Evolutionary conservation across 2,797 vertebrate genomes (phyloP).

Genomic region (Ctenopoma multispine): DNA sequence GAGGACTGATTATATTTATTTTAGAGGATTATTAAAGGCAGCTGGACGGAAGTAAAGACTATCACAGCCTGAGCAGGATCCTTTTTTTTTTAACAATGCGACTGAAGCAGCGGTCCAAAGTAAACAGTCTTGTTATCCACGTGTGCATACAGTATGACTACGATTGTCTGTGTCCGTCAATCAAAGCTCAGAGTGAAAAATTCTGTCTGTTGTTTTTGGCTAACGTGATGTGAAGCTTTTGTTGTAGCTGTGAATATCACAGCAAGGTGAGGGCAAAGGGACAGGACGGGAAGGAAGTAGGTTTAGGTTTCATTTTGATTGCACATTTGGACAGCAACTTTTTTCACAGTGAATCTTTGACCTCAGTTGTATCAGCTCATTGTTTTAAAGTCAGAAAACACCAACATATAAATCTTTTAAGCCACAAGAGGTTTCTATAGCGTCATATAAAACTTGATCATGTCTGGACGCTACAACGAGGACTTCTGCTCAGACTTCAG

Average conservation of each 20-base stretch:
- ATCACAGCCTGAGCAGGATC: conserved; percentile 45
- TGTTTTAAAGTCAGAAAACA: background rate
- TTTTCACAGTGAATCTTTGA: conserved; percentile 2
- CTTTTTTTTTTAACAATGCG: conserved; percentile 41
- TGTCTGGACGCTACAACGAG: background rate
- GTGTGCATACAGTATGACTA: background rate
- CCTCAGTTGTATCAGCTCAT: background rate
- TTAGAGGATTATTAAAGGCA: conserved; percentile 65
- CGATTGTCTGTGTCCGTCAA: conserved; percentile 9
- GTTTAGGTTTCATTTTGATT: conserved; percentile 83
- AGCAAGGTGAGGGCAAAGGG: conserved; percentile 75
- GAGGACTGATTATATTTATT: conserved; percentile 63
- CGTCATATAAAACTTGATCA: conserved; percentile 1
- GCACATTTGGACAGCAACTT: conserved; percentile 49
- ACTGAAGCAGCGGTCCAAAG: conserved; percentile 27
- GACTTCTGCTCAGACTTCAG: too few relatives aligned
- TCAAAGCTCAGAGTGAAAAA: background rate
- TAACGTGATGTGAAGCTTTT: conserved; percentile 21
- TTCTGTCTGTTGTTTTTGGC: conserved; percentile 30
- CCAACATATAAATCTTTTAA: background rate
- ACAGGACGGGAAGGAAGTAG: conserved; percentile 23
- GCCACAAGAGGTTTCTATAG: background rate
- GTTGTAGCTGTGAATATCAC: conserved; percentile 64
- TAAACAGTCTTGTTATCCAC: conserved; percentile 13
- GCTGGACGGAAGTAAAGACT: conserved; percentile 61